Percentiles rank a stretch among this genome's conserved stretches.
Evolutionary conservation across 2,797 vertebrate genomes (phyloP).

Genomic region (Acanthiza pusilla): DNA sequence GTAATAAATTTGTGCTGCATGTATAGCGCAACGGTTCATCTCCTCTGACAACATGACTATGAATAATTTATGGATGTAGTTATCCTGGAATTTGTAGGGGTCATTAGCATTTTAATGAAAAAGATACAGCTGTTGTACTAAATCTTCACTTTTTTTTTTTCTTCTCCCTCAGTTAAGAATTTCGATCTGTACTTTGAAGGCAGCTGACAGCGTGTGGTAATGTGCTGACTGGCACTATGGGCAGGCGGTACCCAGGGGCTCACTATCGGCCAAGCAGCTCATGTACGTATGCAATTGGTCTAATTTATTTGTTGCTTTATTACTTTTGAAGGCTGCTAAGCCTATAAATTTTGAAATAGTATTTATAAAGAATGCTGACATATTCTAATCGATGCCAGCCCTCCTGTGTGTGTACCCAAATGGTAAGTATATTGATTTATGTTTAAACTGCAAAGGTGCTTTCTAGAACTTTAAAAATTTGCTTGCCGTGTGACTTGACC

Average conservation of each 20-base stretch:
- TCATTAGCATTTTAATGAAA: slow-evolving; percentile 78
- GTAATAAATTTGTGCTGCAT: slow-evolving; percentile 32
- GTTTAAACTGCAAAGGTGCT: background rate
- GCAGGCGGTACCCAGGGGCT: slow-evolving; percentile 74
- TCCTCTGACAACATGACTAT: slow-evolving; percentile 13
- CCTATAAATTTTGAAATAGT: background rate
- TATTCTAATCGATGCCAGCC: background rate
- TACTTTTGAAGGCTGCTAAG: background rate
- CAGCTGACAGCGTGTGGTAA: slow-evolving; percentile 41
- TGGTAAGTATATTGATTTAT: background rate
- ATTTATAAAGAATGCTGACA: slow-evolving; percentile 29
- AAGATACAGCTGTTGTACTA: slow-evolving; percentile 64
- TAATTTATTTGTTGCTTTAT: background rate
- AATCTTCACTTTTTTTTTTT: slow-evolving; percentile 49
- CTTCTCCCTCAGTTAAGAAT: slow-evolving; percentile 13
- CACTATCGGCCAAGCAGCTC: slow-evolving; percentile 71
- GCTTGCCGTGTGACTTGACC: background rate
- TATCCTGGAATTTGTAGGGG: slow-evolving; percentile 62
- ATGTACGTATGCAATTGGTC: slow-evolving; percentile 68
- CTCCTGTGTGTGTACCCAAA: background rate
- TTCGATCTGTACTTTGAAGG: slow-evolving; percentile 37
- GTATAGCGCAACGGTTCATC: slow-evolving; percentile 35
- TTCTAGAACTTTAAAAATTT: background rate
- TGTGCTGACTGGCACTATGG: slow-evolving; percentile 79
- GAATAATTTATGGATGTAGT: slow-evolving; percentile 72